Conservation (phyloP, 2,797 vertebrate species). For the Myotis pilosus region DNA sequence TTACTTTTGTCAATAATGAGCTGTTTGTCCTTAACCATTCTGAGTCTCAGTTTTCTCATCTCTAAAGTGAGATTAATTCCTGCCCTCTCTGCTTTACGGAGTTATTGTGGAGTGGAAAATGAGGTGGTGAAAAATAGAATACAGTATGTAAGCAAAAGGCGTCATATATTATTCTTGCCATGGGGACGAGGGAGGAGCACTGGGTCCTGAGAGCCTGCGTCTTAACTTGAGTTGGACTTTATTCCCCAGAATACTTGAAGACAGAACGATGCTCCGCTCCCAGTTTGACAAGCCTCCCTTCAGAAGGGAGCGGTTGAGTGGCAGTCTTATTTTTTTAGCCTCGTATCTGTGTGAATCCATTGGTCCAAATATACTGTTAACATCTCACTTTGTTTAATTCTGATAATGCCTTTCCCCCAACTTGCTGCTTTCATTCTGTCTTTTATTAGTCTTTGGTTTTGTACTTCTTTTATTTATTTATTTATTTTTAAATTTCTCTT, state of each 20-base stretch:
- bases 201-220: not conserved
- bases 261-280: conserved; percentile 52
- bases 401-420: conserved; percentile 79
- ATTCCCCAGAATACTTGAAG: not conserved
- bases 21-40: conserved; percentile 39
- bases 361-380: conserved; percentile 3
- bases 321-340: not conserved
- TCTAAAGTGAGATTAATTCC: conserved; percentile 12
- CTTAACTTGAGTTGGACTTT: not conserved
- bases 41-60: not conserved
- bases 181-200: not conserved
- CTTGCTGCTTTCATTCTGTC: conserved; percentile 84
- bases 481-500: too few species aligned
- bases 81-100: not conserved
- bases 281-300: not conserved
- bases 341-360: conserved; percentile 50
- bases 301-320: not conserved
- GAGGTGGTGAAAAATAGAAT: not conserved
- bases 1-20: conserved; percentile 15
- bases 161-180: not conserved
- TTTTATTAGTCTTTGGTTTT: conserved; percentile 83
- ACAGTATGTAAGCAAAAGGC: not conserved
- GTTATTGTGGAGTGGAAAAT: conserved; percentile 3
- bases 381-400: conserved; percentile 78
- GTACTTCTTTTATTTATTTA: conserved; percentile 81